Base-by-base conservation (phyloP, 2,888 invertebrate species). In the Drosophila yooni region DNA sequence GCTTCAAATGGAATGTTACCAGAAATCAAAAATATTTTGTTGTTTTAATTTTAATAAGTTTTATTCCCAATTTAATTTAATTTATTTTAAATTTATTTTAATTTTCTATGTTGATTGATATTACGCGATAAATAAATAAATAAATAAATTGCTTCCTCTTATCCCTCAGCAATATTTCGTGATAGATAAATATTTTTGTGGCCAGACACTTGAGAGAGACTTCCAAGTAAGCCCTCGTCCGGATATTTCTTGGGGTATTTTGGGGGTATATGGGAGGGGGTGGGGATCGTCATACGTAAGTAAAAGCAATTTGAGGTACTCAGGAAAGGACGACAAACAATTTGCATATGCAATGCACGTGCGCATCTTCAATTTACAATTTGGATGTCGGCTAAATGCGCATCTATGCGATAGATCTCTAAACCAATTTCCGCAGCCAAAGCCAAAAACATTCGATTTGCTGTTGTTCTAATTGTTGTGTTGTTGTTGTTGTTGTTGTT, bases 291-390 rank as follows among this genome's bases (percentile, higher is more conserved):
- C 46, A 73, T 50, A 58, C 60, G 34, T 60, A 72, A 67, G 72
- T 75, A 73, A 81, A 81, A 81, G 79, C 82, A 78, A 87, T 87
- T 87, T 78, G 54, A 75, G 88, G 79, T 84, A 84, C 84, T 84
- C 79, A 67, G 67, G 53, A 58, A 75, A 57, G 67, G 53, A 65
- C 72, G 81, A 76, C 81, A 76, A 75, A 79, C 75, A 83, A 76
- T 81, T 83, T 72, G 74, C 87, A 87, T 87, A 83, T 89, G 89
- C 89, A 65, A 69, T 87, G 84, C 89, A 89, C 83, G 89, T 86
- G 68, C 70, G 78, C 89, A 83, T 83, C 88, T 81, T 83, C 84
- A 87, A 89, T 89, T 87, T 75, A 76, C 87, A 76, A 79, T 85
- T 87, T 74, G 76, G 74, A 68, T 70, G 70, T 25, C 67, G 63